These are phyloP conservation scores for Aeoliscus strigatus DNA, from an alignment of 2,797 vertebrate genomes.

Conservation along the genomic window DNA sequence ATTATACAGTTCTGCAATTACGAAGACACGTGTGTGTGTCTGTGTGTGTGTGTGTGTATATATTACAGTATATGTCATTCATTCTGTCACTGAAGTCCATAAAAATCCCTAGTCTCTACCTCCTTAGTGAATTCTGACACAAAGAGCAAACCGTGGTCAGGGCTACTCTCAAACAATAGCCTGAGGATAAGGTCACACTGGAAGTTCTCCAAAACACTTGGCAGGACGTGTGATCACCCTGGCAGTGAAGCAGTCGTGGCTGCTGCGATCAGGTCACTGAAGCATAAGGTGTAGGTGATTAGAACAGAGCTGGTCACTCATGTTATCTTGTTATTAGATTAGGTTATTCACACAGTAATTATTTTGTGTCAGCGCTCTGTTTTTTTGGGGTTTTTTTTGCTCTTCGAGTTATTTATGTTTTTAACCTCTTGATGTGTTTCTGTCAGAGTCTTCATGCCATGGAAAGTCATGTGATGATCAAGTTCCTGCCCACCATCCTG, in stretches of 20 bases:
- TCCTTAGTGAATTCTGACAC: slow-evolving; percentile 24
- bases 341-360: slow-evolving; percentile 8
- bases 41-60: too few species aligned
- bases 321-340: slow-evolving; percentile 24
- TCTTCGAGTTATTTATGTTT: too few species aligned
- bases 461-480: slow-evolving; percentile 96
- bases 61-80: too few species aligned
- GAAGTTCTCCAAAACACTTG: slow-evolving; percentile 46
- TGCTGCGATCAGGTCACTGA: slow-evolving; percentile 19
- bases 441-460: slow-evolving; percentile 93
- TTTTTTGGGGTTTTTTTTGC: too few species aligned
- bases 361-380: background rate
- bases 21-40: too few species aligned
- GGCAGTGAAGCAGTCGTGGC: slow-evolving; percentile 9
- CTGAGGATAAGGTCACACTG: slow-evolving; percentile 44
- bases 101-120: slow-evolving; percentile 19
- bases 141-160: slow-evolving; percentile 29
- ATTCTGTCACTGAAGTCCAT: too few species aligned
- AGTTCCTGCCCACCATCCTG: slow-evolving; percentile 92
- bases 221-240: slow-evolving; percentile 26
- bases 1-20: too few species aligned
- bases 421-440: background rate
- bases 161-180: slow-evolving; percentile 54
- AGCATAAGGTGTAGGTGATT: slow-evolving; percentile 19
- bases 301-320: slow-evolving; percentile 8